Base-by-base conservation (phyloP, 1,140 invertebrate genomes). In the Drosophila serrata region DNA sequence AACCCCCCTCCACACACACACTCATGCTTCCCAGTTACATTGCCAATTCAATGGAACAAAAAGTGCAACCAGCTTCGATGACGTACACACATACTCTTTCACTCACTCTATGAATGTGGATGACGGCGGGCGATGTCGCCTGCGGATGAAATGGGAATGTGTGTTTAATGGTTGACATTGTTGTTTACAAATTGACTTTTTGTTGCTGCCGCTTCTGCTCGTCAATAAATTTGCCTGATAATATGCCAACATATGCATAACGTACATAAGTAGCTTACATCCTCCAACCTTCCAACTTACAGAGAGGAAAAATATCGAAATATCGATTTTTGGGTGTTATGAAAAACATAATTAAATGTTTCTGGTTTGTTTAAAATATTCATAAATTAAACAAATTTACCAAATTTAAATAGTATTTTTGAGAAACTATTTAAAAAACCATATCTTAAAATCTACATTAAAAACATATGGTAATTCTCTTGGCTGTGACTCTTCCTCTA, bases 131-230 rank as follows among this genome's bases (percentile, higher is more conserved):
- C 49, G 49, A 53, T 53, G 49, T 35, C 49, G 49, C 46, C 31
- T 72, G 48, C 19, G 37, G 45, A 58, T 77, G 55, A 39, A 56
- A 43, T 24, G 42, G 55, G 61, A 57, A 79, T 82, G 82, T 77
- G 76, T 80, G 73, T 74, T 82, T 86, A 82, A 86, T 82, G 67
- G 68, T 68, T 79, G 70, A 64, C 79, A 69, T 76, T 87, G 60
- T 74, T 88, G 82, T 88, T 82, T 82, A 80, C 82, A 79, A 82
- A 84, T 77, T 79, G 82, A 82, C 84, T 87, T 86, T 75, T 81
- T 72, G 33, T 49, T 42, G 62, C 43, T 56, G 51, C 49, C 35
- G 64, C 65, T 56, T 48, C 39, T 11, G 53, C 56, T 73, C 67
- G 57, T 57, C 51, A 62, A 79, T 79, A 84, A 84, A 82, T 86